These are phyloP conservation scores for Morus bassanus DNA, from an alignment of 2,797 vertebrate genomes.

Conservation along the genomic window DNA sequence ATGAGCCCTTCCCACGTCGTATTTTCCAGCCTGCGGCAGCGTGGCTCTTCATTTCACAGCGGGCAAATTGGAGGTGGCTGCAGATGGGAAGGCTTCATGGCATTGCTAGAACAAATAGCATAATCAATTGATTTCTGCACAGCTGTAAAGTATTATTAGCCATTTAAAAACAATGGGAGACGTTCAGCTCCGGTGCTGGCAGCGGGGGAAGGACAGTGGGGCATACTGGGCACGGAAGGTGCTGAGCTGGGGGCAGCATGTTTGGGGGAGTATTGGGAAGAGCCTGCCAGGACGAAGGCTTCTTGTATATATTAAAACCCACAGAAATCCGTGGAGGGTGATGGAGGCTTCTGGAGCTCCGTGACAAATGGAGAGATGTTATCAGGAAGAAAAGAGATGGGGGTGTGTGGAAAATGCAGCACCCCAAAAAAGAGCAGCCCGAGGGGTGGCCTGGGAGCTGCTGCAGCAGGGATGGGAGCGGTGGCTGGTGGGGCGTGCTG, in stretches of 20 bases:
- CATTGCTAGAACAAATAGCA: not conserved
- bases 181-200: rapidly evolving
- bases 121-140: not conserved
- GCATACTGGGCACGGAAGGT: not conserved
- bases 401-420: not conserved
- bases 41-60: not conserved
- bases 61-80: not conserved
- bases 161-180: not conserved
- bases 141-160: not conserved
- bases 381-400: not conserved
- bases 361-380: not conserved
- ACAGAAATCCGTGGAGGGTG: not conserved
- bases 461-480: rapidly evolving
- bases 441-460: not conserved
- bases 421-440: not conserved
- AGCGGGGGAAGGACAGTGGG: too few species aligned
- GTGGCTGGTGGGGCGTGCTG: rapidly evolving
- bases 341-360: not conserved
- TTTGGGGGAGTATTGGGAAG: not conserved
- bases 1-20: not conserved
- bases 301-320: not conserved
- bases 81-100: not conserved
- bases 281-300: not conserved
- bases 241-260: not conserved
- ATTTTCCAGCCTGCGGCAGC: not conserved